Evolutionary conservation across 2,113 vertebrate species (phyloP), one percentile per base, ranked within the genome.

Genomic region (Phoenicopterus ruber): DNA sequence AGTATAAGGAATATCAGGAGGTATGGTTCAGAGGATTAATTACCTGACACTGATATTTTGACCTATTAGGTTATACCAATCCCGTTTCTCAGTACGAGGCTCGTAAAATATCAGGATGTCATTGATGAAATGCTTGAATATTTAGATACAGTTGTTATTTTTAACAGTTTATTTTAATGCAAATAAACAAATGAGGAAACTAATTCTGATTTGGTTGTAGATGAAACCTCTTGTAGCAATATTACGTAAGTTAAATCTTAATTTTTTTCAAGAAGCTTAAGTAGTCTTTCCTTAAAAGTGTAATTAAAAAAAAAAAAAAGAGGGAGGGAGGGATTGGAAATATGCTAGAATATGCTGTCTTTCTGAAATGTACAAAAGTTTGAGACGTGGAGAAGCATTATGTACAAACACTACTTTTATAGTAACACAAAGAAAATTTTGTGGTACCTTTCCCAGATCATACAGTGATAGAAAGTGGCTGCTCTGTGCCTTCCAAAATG

Each of bases 1-100:
- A 99, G 91, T 99, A 99, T 94, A 99, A 99, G 89, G 99, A 99
- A 73, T 97, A 99, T 90, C 99, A 99, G 89, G 99, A 99, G 99
- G 99, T 99, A 98, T 93, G 83, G n/a, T 55, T 91, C 49, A 74
- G 40, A n/a, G 31, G 13, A 6, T 77, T 74, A 12, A 40, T 90
- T 79, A 46, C 34, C 46, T 57, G 28, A 66, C 19, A 14, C 24
- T 73, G 42, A 11, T 69, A 10, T 49, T 82, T 44, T 46, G 5
- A 34, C 65, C 36, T n/a, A 3, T 24, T 47, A 28, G 11, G 22
- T 21, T 67, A 16, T 63, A 38, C 34, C 13, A 9, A 10, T 89
- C 52, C 28, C 9, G 5, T 66, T 77, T 88, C 59, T 80, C 28
- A n/a, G 4, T 61, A 22, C 38, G 52, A 9, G 28, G 17, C n/a